phyloP scores from a whole-genome alignment of 1,140 invertebrate species.

The Solenopsis fugax region DNA sequence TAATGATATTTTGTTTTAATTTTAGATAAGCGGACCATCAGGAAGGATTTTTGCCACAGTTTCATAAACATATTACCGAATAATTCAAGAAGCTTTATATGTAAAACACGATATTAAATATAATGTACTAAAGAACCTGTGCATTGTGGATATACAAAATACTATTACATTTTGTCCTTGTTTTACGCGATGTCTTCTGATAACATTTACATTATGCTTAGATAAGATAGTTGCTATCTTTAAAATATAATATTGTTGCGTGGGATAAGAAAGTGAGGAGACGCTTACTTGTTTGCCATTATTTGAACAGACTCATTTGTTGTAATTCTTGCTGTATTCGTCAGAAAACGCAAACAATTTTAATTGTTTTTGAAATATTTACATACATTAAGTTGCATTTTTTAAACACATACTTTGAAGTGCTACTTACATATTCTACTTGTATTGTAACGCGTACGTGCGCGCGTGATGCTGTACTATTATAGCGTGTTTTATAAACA shows the following conservation, averaged over 20 bases:
- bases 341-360: slow-evolving; percentile 47
- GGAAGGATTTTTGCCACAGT: slow-evolving; percentile 67
- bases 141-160: slow-evolving; percentile 78
- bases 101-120: slow-evolving; percentile 73
- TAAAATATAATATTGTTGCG: slow-evolving; percentile 75
- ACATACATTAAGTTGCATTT: slow-evolving; percentile 78
- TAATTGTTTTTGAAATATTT: slow-evolving; percentile 73
- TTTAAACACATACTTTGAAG: slow-evolving; percentile 82
- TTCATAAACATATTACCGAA: slow-evolving; percentile 77
- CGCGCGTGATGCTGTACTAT: slow-evolving; percentile 74
- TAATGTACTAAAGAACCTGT: slow-evolving; percentile 77
- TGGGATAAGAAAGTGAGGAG: slow-evolving; percentile 30
- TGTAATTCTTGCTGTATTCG: slow-evolving; percentile 37
- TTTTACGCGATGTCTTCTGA: slow-evolving; percentile 79
- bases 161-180: slow-evolving; percentile 79
- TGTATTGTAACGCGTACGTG: slow-evolving; percentile 79
- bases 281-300: slow-evolving; percentile 70
- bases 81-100: slow-evolving; percentile 82
- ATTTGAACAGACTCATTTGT: slow-evolving; percentile 49
- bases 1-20: slow-evolving; percentile 47
- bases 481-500: slow-evolving; percentile 84
- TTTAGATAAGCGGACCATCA: slow-evolving; percentile 77
- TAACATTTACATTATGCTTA: slow-evolving; percentile 73
- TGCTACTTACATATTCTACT: slow-evolving; percentile 81
- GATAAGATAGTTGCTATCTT: slow-evolving; percentile 72